Base-by-base conservation (phyloP, 2,113 vertebrate genomes). In the Hypocryptadius cinnamomeus region DNA sequence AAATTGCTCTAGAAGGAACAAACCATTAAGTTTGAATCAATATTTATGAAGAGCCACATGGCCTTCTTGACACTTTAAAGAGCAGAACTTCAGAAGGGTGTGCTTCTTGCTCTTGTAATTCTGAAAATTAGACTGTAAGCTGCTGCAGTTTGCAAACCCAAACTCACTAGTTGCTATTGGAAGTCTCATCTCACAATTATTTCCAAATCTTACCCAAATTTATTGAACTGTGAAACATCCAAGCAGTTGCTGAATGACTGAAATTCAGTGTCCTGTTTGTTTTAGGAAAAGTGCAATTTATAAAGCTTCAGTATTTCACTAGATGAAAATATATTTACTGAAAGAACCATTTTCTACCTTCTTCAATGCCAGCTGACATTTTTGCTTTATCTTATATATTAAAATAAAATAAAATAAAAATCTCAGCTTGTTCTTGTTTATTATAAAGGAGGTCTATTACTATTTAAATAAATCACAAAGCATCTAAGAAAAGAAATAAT, bases 401-500 rank as follows among this genome's bases (percentile, higher is more conserved):
- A 85, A 95, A 95, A 79, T 89, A 85, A 94, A 95, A 79, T 89
- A 85, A 94, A 95, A 86, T 71, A 56, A 89, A 89, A 89, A 63
- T 39, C 72, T 94, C 71, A 86, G 68, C 76, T 88, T 77, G 54
- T 45, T 86, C 79, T 92, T 89, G 44, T 79, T 94, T 94, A 77
- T 95, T 93, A 86, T 90, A 87, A 70, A 86, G 42, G 71, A 83
- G 31, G 42, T 88, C 24, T 77, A 40, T 94, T 69, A 33, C 82
- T 90, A 59, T 93, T 93, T 70, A 89, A 95, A 72, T 89, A 87
- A 74, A 57, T 85, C 44, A 57, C 11, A 0, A 57, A 31, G 42
- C 73, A 78, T 69, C 64, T 72, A 50, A 35, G 76, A 76, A 72
- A 71, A 60, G 8, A 91, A 86, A 40, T 80, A 91, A 79, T 79